Evolutionary conservation across 2,797 vertebrate species (phyloP).

Genomic region (Pteropus rufus): DNA sequence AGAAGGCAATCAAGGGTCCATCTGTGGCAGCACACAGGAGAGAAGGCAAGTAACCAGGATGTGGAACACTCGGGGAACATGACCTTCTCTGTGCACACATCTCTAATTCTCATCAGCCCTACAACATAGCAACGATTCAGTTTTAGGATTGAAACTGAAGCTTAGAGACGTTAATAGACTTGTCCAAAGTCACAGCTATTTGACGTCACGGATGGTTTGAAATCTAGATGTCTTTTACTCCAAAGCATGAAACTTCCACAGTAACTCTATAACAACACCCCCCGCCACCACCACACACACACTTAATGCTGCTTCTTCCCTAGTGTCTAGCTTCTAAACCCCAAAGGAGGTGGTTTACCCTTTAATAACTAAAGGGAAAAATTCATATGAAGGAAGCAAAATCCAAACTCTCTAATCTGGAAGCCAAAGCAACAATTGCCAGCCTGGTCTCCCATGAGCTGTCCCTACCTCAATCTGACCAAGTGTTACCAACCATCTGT

Average conservation of each 20-base stretch:
- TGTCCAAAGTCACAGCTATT: background rate
- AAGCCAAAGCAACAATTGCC: background rate
- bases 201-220: background rate
- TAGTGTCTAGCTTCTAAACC: background rate
- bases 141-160: slow-evolving; percentile 4
- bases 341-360: background rate
- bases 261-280: background rate
- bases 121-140: background rate
- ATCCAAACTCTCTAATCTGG: background rate
- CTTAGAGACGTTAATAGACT: background rate
- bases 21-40: background rate
- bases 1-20: background rate
- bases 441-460: background rate
- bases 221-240: background rate
- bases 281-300: too few relatives aligned
- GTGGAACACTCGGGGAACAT: background rate
- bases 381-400: background rate
- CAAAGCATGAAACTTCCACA: background rate
- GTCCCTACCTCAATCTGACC: background rate
- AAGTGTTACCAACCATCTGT: background rate
- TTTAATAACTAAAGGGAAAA: slow-evolving; percentile 27
- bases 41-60: background rate
- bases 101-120: background rate
- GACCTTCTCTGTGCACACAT: background rate
- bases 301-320: background rate